phyloP scores from a whole-genome alignment of 2,888 invertebrate species.

The Drosophila flavopinicola region DNA sequence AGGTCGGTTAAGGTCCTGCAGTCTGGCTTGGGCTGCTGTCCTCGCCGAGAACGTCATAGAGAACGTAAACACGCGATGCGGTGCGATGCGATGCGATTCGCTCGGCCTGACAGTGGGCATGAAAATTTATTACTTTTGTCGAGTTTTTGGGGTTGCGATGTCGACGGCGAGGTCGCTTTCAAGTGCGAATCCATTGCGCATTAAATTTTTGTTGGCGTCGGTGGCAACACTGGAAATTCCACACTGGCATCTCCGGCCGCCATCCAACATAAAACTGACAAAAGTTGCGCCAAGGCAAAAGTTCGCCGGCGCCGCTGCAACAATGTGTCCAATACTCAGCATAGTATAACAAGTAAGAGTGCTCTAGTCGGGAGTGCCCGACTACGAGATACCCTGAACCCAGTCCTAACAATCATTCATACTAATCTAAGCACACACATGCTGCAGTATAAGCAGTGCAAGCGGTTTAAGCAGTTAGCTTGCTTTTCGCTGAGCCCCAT shows the following conservation, averaged over 20 bases:
- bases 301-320: slow-evolving; percentile 43
- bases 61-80: slow-evolving; percentile 47
- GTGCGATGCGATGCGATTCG: slow-evolving; percentile 14
- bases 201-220: slow-evolving; percentile 63
- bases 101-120: slow-evolving; percentile 62
- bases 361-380: too few relatives aligned
- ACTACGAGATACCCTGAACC: too few relatives aligned
- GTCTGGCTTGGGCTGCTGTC: background rate
- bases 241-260: slow-evolving; percentile 40
- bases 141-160: slow-evolving; percentile 15
- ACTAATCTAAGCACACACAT: too few relatives aligned
- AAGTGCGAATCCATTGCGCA: slow-evolving; percentile 61
- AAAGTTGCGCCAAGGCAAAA: slow-evolving; percentile 64
- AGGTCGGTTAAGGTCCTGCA: slow-evolving; percentile 4
- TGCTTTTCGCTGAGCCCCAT: too few relatives aligned
- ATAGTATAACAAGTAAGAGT: too few relatives aligned
- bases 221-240: slow-evolving; percentile 14
- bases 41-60: slow-evolving; percentile 33
- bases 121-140: slow-evolving; percentile 68
- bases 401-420: too few relatives aligned
- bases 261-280: slow-evolving; percentile 59
- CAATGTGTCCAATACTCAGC: slow-evolving; percentile 53
- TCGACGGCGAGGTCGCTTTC: slow-evolving; percentile 22
- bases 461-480: too few relatives aligned
- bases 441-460: too few relatives aligned